These are phyloP conservation scores for Promerops cafer DNA, from an alignment of 2,113 vertebrate genomes.

Conservation along the genomic window DNA sequence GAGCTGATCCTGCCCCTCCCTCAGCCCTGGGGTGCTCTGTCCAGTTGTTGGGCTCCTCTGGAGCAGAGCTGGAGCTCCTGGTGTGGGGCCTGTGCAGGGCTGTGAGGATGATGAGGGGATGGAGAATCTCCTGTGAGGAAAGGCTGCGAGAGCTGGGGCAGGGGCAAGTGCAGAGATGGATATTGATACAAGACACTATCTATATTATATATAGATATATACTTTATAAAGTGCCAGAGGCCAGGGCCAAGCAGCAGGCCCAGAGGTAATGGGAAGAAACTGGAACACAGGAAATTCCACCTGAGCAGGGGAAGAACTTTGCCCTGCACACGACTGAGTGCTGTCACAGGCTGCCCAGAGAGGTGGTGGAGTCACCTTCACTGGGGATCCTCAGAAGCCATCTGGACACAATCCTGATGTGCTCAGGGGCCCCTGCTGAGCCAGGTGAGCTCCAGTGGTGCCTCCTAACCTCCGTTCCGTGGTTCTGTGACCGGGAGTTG, in stretches of 20 bases:
- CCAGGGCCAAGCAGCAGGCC: not conserved
- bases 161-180: not conserved
- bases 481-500: not conserved
- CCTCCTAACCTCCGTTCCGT: fast-evolving
- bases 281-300: not conserved
- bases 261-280: not conserved
- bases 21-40: not conserved
- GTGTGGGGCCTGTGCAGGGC: not conserved
- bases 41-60: not conserved
- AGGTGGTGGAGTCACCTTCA: too few species aligned
- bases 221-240: not conserved
- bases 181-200: too few species aligned
- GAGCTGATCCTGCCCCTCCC: not conserved
- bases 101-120: not conserved
- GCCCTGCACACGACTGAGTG: fast-evolving
- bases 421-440: not conserved
- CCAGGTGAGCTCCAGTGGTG: not conserved
- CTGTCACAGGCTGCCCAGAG: not conserved
- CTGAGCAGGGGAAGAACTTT: not conserved
- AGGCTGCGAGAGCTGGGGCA: not conserved
- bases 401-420: not conserved
- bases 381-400: not conserved
- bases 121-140: not conserved
- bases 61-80: not conserved
- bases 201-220: not conserved